These are phyloP conservation scores for Syrrhaptes paradoxus DNA, from an alignment of 2,113 vertebrate genomes.

Conservation along the genomic window DNA sequence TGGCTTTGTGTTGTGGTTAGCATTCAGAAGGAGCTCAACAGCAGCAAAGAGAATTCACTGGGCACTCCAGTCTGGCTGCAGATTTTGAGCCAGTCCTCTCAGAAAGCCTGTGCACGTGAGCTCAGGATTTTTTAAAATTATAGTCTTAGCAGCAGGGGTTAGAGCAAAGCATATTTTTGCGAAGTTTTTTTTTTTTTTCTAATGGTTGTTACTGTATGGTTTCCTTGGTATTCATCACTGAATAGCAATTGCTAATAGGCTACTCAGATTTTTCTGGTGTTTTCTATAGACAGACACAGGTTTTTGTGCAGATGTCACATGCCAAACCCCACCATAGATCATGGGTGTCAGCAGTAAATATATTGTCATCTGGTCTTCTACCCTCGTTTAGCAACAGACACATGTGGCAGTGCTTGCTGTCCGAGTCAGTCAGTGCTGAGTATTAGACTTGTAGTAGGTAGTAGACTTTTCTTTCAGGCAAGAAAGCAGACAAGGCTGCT, in stretches of 20 bases:
- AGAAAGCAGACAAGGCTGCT: background rate
- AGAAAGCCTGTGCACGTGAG: background rate
- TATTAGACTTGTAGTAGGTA: background rate
- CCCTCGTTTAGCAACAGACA: accelerated
- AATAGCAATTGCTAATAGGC: background rate
- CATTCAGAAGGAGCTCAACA: background rate
- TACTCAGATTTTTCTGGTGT: background rate
- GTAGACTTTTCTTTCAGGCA: background rate
- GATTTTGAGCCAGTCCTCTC: background rate
- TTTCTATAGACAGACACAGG: background rate
- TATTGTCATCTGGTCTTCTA: background rate
- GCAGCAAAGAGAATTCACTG: background rate
- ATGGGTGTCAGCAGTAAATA: background rate
- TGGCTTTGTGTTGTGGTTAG: background rate
- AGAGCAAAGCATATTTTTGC: background rate
- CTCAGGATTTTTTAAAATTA: background rate
- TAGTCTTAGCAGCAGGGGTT: background rate
- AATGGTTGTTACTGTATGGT: background rate
- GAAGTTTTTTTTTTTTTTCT: background rate
- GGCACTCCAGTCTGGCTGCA: background rate
- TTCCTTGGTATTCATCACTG: background rate
- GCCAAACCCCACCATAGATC: background rate
- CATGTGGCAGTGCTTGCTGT: background rate
- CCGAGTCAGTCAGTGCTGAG: background rate
- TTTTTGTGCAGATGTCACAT: background rate